Base-by-base conservation (phyloP, 2,888 invertebrate species). In the Volucella inflata region DNA sequence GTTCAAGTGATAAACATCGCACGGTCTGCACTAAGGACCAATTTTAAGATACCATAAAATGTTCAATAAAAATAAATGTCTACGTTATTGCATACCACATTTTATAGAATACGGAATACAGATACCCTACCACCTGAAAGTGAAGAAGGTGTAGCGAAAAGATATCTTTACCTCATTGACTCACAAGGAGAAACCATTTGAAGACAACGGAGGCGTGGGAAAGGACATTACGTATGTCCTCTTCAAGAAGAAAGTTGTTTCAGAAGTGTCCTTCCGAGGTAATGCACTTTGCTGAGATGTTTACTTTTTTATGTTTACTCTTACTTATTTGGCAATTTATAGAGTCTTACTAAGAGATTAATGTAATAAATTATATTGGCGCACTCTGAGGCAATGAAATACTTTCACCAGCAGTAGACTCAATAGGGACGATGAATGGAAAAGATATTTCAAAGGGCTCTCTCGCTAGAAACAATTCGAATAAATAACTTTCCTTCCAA, bases 1-100 rank as follows among this genome's bases (percentile, higher is more conserved):
- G 80, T 85, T 80, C 76, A 38, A 76, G 80, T 76, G 85, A 85
- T 85, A 85, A 85, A 85, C 80, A 85, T 85, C 80, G 57, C 76
- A 72, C 51, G 76, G 80, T 71, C 80, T 80, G 80, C 85, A 80
- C 80, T 80, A 85, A 85, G 85, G 85, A 85, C 76, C 85, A 85
- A 85, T 85, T 85, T 85, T 76, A 80, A 76, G 80, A 80, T 72
- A 76, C 80, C 71, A 85, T 85, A 80, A 85, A 85, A 80, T 80
- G 80, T 76, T 80, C 80, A 80, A 85, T 85, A 80, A 85, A 85
- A 85, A 85, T 85, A 85, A 85, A 85, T 80, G 85, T 85, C 85
- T 80, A 53, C 80, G 60, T 80, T 80, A 85, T 80, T 80, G 80
- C 85, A 85, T 68, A 85, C 80, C 85, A 60, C 85, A 80, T 80